Evolutionary conservation across 2,797 vertebrate species (phyloP).

Genomic region (Arctocebus calabarensis): DNA sequence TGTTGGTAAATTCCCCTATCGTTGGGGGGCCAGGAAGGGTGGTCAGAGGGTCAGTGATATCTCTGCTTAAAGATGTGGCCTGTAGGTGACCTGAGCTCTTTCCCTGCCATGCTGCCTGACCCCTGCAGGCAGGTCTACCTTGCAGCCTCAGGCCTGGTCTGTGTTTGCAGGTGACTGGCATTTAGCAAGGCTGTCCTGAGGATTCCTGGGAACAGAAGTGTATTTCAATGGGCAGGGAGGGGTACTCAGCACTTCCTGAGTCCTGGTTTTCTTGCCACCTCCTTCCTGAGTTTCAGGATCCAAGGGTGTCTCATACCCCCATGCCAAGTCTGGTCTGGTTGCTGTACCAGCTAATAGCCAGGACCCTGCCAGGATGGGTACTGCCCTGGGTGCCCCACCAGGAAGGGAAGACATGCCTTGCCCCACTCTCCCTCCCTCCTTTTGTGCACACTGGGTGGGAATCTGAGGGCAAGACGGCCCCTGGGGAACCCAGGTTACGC

Average conservation of each 20-base stretch:
- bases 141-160: not conserved
- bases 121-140: not conserved
- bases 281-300: not conserved
- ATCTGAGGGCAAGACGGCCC: not conserved
- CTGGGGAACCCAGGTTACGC: not conserved
- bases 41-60: too few relatives aligned
- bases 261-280: not conserved
- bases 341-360: not conserved
- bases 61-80: not conserved
- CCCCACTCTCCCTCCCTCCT: not conserved
- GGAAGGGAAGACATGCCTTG: not conserved
- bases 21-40: not conserved
- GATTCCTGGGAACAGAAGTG: rapidly evolving
- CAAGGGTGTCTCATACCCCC: not conserved
- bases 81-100: not conserved
- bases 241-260: not conserved
- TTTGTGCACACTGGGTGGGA: too few relatives aligned
- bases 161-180: not conserved
- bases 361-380: not conserved
- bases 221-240: not conserved
- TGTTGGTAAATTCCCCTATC: not conserved
- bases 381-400: not conserved
- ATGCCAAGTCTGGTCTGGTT: not conserved
- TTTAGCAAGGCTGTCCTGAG: not conserved
- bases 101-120: not conserved